Evolutionary conservation across 1,140 invertebrate species (phyloP).

Genomic region (Globodera ellingtonae): DNA sequence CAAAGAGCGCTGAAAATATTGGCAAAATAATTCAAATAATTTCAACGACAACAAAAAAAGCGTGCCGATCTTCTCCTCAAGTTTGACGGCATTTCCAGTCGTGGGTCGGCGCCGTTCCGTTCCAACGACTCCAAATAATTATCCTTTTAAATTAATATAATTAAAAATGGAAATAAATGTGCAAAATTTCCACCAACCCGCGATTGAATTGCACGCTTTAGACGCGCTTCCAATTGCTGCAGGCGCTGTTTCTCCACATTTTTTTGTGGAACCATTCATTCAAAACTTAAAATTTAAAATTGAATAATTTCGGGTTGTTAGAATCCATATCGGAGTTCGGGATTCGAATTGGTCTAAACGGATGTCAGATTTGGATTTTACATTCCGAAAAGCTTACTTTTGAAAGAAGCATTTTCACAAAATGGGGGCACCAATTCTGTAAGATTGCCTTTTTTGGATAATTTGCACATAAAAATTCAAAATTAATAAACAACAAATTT

Average conservation of each 20-base stretch:
- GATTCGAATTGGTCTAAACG: no score
- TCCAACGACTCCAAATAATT: conserved; percentile 8
- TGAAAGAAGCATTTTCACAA: no score
- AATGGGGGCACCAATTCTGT: no score
- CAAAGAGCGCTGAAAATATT: not conserved
- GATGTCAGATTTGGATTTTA: no score
- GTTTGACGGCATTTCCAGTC: conserved; percentile 9
- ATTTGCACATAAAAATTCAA: no score
- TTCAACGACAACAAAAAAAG: not conserved
- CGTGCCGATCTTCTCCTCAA: not conserved
- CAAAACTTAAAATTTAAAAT: not conserved
- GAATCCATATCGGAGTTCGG: no score
- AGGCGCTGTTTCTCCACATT: not conserved
- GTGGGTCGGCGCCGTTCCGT: not conserved
- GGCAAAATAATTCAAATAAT: not conserved
- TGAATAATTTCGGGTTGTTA: no score
- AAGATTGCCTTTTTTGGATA: no score
- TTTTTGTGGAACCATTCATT: not conserved
- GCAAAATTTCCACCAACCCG: not conserved
- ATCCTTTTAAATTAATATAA: not conserved
- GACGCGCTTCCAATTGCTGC: not conserved
- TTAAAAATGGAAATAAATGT: not conserved
- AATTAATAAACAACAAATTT: not conserved
- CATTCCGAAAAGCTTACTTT: no score
- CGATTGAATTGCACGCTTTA: not conserved